Evolutionary conservation across 1,140 invertebrate species (phyloP).

Genomic region (Oncopodura yosiiana): DNA sequence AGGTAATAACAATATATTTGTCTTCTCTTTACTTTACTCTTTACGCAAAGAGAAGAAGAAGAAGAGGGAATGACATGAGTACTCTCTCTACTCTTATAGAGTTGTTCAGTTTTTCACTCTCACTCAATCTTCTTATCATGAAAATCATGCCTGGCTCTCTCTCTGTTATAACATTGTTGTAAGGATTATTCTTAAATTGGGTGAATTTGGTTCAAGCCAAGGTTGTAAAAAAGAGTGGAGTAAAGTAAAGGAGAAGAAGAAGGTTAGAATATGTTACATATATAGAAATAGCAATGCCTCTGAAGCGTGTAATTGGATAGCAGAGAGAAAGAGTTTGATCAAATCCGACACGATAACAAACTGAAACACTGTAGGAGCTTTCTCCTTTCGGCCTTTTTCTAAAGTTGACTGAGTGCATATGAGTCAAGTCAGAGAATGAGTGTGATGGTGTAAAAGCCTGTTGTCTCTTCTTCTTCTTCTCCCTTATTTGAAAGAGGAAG

Average conservation of each 20-base stretch:
- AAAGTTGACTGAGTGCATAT: not conserved
- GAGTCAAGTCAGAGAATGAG: too few species aligned
- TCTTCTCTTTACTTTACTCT: too few species aligned
- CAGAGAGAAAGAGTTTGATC: constrained; percentile 36
- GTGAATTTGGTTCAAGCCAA: constrained; percentile 17
- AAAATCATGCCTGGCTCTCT: constrained; percentile 21
- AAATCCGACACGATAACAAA: constrained; percentile 36
- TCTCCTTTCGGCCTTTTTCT: not conserved
- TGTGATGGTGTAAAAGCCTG: too few species aligned
- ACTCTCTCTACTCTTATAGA: too few species aligned
- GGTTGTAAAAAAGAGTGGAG: constrained; percentile 19
- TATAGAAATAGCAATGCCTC: constrained; percentile 29
- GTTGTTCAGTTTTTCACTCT: too few species aligned
- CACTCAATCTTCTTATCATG: constrained; percentile 35
- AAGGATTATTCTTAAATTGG: constrained; percentile 31
- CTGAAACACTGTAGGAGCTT: not conserved
- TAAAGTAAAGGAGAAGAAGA: constrained; percentile 7
- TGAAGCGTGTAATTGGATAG: constrained; percentile 36
- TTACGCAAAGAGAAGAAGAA: too few species aligned
- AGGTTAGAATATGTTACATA: too few species aligned
- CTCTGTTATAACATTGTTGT: constrained; percentile 27
- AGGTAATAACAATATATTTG: too few species aligned
- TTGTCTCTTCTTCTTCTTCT: too few species aligned
- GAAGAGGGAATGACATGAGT: too few species aligned
- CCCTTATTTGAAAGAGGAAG: too few species aligned